These are phyloP conservation scores for Micrastur ruficollis DNA, from an alignment of 2,797 vertebrate genomes.

Conservation along the genomic window DNA sequence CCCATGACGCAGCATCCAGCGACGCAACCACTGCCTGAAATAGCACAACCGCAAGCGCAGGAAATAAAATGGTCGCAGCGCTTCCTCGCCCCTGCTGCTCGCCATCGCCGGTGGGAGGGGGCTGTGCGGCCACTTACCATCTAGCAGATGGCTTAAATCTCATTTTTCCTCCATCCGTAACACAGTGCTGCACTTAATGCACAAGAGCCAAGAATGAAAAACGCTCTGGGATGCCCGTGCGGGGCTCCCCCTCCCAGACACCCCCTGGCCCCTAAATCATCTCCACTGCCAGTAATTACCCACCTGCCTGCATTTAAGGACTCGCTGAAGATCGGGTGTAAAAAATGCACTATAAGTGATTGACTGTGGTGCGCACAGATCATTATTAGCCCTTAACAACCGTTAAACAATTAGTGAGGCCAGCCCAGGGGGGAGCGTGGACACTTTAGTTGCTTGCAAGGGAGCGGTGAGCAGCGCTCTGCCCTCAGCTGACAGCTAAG, in stretches of 20 bases:
- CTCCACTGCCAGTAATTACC: neutral
- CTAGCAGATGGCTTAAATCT: neutral
- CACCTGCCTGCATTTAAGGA: neutral
- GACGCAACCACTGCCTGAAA: neutral
- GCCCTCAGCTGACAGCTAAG: neutral
- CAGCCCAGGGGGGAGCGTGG: no score
- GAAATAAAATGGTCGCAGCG: neutral
- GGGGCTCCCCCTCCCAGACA: no score
- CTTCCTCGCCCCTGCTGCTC: neutral
- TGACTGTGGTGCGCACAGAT: neutral
- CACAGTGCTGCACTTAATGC: rapidly evolving
- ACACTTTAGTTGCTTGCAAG: neutral
- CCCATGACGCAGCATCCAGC: neutral
- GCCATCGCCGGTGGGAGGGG: rapidly evolving
- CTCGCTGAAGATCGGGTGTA: neutral
- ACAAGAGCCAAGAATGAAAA: rapidly evolving
- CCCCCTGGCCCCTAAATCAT: no score
- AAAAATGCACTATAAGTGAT: neutral
- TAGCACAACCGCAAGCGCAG: neutral
- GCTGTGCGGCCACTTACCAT: neutral
- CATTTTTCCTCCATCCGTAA: neutral
- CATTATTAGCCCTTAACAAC: neutral
- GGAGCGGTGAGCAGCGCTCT: neutral
- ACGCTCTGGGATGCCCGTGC: rapidly evolving
- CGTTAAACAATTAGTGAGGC: neutral